A percentile compares a stretch with the other conserved stretches of the same genome.
These are phyloP conservation scores for Pseudorhombus dupliciocellatus DNA, from an alignment of 2,113 vertebrate species.

Conservation along the genomic window DNA sequence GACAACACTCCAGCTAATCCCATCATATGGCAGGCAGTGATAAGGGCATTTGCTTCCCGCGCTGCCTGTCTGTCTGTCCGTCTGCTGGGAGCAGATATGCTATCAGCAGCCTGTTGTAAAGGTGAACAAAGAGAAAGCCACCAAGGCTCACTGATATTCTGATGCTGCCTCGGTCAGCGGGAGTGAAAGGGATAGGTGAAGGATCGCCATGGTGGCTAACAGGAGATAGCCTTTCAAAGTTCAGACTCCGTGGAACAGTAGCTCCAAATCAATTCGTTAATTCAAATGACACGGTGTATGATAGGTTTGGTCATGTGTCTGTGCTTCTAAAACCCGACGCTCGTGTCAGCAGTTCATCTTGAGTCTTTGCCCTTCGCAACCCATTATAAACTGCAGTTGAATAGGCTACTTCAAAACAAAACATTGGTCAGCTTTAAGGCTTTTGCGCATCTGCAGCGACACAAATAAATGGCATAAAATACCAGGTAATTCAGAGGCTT, in stretches of 20 bases:
- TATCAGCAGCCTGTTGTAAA: slow-evolving; percentile 65
- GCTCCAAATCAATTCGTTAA: neutral
- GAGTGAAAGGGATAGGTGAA: slow-evolving; percentile 24
- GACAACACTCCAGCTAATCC: slow-evolving; percentile 75
- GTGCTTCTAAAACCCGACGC: neutral
- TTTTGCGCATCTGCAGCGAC: no score
- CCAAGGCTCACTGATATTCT: slow-evolving; percentile 43
- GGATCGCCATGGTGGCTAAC: slow-evolving; percentile 1
- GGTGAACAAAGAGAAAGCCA: slow-evolving; percentile 48
- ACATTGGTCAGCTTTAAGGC: neutral
- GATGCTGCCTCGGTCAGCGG: slow-evolving; percentile 43
- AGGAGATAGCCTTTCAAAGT: neutral
- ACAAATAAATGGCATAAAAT: no score
- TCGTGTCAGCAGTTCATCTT: neutral
- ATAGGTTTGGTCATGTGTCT: neutral
- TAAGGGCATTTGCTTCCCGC: slow-evolving; percentile 70
- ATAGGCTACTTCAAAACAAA: neutral
- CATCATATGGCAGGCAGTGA: slow-evolving; percentile 72
- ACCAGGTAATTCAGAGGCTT: no score
- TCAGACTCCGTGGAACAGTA: neutral
- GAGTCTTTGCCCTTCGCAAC: neutral
- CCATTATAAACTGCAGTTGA: neutral
- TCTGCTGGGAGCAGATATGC: slow-evolving; percentile 71
- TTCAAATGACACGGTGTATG: neutral
- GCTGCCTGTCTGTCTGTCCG: slow-evolving; percentile 55